Conservation (phyloP, 2,113 vertebrate species). For the Stegastes partitus region DNA sequence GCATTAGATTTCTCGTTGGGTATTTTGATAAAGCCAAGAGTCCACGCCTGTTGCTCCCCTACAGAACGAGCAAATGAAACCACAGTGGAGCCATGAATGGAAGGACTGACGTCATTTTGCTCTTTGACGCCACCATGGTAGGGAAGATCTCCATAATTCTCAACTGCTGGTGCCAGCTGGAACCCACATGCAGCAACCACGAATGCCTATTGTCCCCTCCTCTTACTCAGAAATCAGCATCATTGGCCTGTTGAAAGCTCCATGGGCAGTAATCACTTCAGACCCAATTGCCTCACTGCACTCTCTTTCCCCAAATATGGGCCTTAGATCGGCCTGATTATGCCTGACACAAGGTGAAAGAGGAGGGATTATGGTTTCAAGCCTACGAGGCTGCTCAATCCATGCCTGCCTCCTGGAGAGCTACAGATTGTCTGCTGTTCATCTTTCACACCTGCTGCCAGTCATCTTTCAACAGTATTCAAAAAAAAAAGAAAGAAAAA, state of each 20-base stretch:
- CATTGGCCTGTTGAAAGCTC: slow-evolving; percentile 21
- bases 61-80: too few species aligned
- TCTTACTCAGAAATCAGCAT: slow-evolving; percentile 11
- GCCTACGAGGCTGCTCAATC: slow-evolving; percentile 3
- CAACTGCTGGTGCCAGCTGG: not conserved
- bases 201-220: not conserved
- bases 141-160: not conserved
- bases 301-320: not conserved
- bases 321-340: slow-evolving; percentile 32
- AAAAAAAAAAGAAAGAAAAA: not conserved
- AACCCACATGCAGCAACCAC: not conserved
- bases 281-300: not conserved
- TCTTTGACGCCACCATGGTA: not conserved
- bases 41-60: too few species aligned
- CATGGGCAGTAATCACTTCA: slow-evolving; percentile 9
- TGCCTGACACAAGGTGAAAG: slow-evolving; percentile 1
- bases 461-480: not conserved
- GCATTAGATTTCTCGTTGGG: too few species aligned
- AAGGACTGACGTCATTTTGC: not conserved
- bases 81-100: too few species aligned
- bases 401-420: not conserved
- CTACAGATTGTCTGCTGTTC: slow-evolving; percentile 1
- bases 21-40: too few species aligned
- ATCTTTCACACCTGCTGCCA: slow-evolving; percentile 15
- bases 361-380: slow-evolving; percentile 4